phyloP scores from a whole-genome alignment of 37 sponge, comb jelly and placozoan genomes.

The Corticium candelabrum region DNA sequence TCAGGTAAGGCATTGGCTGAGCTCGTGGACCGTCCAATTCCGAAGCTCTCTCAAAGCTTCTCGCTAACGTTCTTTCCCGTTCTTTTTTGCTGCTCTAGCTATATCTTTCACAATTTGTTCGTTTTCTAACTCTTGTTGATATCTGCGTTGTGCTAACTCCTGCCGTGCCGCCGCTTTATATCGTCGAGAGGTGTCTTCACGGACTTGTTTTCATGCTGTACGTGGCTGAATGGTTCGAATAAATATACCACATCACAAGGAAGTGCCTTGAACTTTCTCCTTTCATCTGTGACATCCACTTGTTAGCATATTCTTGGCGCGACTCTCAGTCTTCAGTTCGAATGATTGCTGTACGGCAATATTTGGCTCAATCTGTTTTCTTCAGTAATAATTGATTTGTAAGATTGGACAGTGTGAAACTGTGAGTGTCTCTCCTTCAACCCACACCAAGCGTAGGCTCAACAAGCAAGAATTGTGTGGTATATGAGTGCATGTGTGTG shows the following conservation, averaged over 20 bases:
- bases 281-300: too few relatives aligned
- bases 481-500: too few relatives aligned
- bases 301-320: too few relatives aligned
- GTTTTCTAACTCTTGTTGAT: background rate
- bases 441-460: too few relatives aligned
- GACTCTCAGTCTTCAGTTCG: background rate
- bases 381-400: background rate
- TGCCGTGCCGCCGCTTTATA: slow-evolving; percentile 68
- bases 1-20: background rate
- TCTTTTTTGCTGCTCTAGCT: background rate
- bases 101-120: background rate
- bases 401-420: background rate
- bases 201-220: background rate
- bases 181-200: too few relatives aligned
- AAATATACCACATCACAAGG: background rate
- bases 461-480: too few relatives aligned
- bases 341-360: background rate
- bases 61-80: background rate
- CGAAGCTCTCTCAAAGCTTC: background rate
- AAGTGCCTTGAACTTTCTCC: background rate
- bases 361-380: background rate
- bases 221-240: background rate
- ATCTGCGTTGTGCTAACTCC: slow-evolving; percentile 44
- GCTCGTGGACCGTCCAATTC: background rate
- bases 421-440: too few relatives aligned